Evolutionary conservation across 2,113 vertebrate species (phyloP), one percentile per base, ranked within the genome.

Genomic region (Anarhynchus alexandrinus): DNA sequence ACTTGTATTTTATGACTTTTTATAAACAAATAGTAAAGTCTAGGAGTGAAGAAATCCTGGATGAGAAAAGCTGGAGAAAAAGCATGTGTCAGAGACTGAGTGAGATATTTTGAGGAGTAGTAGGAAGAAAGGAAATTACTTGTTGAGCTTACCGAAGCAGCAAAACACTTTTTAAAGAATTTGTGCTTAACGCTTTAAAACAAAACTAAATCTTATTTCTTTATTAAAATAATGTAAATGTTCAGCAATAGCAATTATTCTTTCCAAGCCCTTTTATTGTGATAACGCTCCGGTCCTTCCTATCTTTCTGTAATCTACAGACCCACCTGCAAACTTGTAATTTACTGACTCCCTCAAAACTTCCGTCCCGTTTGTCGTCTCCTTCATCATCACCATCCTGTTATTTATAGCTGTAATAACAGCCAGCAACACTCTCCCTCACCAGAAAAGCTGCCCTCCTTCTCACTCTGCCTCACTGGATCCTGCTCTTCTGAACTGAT

Each of bases 401-500:
- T 71, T 72, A n/a, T 91, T 93, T 81, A 58, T 12, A 71, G 92
- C 93, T 82, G 32, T 25, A 30, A 45, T 5, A 34, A 58, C 20
- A 26, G 14, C 47, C 73, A 62, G 80, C 66, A 70, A 23, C 79
- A 20, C 71, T 55, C 49, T 27, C 72, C 83, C 77, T 79, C 25
- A 34, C 34, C 86, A 77, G 84, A 38, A 67, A 30, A 71, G 61
- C 80, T 74, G 21, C 83, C 65, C 57, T 62, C 88, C 59, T 58
- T 21, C 85, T 85, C 54, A 4, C 90, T 82, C 78, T 94, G 92
- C 88, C 96, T 94, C 92, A 76, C 30, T 87, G 88, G 92, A 86
- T 80, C 84, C 83, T 86, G 95, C 57, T 70, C 47, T 10, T 59
- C 30, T 3, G 66, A 82, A 21, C n/a, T 1, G n/a, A 78, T 51